Evolutionary conservation across 2,797 vertebrate species (phyloP).

Genomic region (Pogoniulus pusillus): DNA sequence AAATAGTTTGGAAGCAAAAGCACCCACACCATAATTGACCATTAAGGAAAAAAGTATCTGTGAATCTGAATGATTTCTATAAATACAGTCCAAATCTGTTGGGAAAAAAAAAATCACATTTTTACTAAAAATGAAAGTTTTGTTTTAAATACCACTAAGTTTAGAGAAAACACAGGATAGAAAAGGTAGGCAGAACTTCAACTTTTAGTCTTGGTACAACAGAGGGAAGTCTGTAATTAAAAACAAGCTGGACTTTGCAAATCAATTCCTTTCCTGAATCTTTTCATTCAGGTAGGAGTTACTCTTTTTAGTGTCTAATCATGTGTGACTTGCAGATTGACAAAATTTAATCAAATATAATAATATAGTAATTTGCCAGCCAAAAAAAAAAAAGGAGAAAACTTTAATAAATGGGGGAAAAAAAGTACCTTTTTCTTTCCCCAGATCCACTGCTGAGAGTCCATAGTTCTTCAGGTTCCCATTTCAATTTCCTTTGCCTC

Average conservation of each 20-base stretch:
- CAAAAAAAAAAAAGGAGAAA: background rate
- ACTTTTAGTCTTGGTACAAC: background rate
- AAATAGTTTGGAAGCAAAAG: background rate
- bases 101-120: background rate
- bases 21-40: background rate
- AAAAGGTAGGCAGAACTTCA: background rate
- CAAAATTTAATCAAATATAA: background rate
- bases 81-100: background rate
- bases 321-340: background rate
- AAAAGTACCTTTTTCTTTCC: background rate
- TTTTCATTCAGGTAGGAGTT: background rate
- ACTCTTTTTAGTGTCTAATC: background rate
- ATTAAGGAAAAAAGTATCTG: background rate
- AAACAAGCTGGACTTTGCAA: background rate
- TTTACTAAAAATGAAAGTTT: background rate
- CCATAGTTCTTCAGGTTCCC: background rate
- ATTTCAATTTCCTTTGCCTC: background rate
- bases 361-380: background rate
- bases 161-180: background rate
- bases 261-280: background rate
- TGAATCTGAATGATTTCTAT: background rate
- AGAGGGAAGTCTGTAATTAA: background rate
- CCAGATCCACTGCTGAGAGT: background rate
- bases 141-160: background rate
- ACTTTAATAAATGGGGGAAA: background rate